Conservation (phyloP, 2,113 vertebrate genomes). For the Melanotaenia duboulayi region DNA sequence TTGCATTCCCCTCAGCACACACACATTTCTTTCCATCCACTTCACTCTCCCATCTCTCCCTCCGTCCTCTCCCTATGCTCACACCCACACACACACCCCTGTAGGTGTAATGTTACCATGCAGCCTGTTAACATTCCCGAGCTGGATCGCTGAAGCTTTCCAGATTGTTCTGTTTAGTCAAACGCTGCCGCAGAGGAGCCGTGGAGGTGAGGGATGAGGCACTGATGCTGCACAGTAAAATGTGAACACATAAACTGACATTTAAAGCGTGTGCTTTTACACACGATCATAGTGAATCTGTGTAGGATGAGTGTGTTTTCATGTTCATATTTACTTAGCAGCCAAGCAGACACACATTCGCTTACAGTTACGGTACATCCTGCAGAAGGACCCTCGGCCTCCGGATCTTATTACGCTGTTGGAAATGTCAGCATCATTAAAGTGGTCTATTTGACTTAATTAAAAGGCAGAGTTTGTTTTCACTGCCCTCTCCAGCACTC, state of each 20-base stretch:
- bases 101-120: constrained; percentile 63
- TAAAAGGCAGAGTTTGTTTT: constrained; percentile 80
- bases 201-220: constrained; percentile 16
- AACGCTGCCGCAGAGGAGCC: constrained; percentile 38
- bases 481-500: constrained; percentile 55
- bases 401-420: constrained; percentile 68
- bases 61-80: constrained; percentile 9
- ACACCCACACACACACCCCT: constrained; percentile 59
- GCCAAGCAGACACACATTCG: not conserved
- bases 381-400: constrained; percentile 56
- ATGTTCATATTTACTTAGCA: not conserved
- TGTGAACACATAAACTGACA: constrained; percentile 21
- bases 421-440: constrained; percentile 82
- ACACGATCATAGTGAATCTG: not conserved
- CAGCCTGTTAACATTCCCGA: constrained; percentile 69
- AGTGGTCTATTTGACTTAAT: constrained; percentile 80
- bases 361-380: constrained; percentile 32
- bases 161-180: constrained; percentile 75
- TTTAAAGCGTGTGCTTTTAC: not conserved
- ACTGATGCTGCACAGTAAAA: not conserved
- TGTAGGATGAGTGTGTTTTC: not conserved
- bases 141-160: constrained; percentile 60
- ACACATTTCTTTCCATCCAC: constrained; percentile 42
- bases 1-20: constrained; percentile 47
- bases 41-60: constrained; percentile 24